Percentiles rank a stretch among this genome's conserved stretches.
These are phyloP conservation scores for Diorhabda elongata DNA, from an alignment of 1,140 invertebrate species.

Conservation along the genomic window DNA sequence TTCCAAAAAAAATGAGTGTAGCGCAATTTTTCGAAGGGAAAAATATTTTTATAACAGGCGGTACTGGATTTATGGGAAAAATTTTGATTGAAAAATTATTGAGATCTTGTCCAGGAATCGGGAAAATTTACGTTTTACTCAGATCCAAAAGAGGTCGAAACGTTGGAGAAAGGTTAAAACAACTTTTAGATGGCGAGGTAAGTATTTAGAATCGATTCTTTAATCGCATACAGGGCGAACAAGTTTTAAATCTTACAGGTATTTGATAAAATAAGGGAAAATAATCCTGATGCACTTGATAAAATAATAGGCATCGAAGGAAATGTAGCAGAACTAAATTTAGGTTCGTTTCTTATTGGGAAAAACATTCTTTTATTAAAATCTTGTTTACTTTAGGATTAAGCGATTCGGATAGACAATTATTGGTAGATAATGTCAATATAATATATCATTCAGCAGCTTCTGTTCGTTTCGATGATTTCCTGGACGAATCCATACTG, in stretches of 20 bases:
- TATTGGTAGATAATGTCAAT: no score
- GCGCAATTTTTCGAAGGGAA: slow-evolving; percentile 26
- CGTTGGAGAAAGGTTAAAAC: slow-evolving; percentile 48
- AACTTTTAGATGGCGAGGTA: slow-evolving; percentile 30
- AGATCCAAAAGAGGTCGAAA: slow-evolving; percentile 61
- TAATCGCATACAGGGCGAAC: no score
- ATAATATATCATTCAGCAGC: no score
- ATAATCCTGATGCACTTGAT: slow-evolving; percentile 50
- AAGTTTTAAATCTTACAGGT: slow-evolving; percentile 28
- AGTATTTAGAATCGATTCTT: not conserved
- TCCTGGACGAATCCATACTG: no score
- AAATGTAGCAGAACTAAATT: slow-evolving; percentile 61
- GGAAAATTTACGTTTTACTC: slow-evolving; percentile 61
- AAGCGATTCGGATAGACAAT: no score
- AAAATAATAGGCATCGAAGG: slow-evolving; percentile 77
- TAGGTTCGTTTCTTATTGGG: slow-evolving; percentile 47
- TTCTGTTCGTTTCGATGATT: no score
- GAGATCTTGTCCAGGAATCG: slow-evolving; percentile 60
- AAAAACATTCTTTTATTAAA: no score
- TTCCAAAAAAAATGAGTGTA: not conserved
- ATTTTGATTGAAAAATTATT: slow-evolving; percentile 68
- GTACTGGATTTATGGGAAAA: slow-evolving; percentile 47
- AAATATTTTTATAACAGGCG: slow-evolving; percentile 35
- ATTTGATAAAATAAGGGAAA: slow-evolving; percentile 53
- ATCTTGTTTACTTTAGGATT: no score